Base-by-base conservation (phyloP, 2,797 vertebrate genomes). In the Xenopus petersii region DNA sequence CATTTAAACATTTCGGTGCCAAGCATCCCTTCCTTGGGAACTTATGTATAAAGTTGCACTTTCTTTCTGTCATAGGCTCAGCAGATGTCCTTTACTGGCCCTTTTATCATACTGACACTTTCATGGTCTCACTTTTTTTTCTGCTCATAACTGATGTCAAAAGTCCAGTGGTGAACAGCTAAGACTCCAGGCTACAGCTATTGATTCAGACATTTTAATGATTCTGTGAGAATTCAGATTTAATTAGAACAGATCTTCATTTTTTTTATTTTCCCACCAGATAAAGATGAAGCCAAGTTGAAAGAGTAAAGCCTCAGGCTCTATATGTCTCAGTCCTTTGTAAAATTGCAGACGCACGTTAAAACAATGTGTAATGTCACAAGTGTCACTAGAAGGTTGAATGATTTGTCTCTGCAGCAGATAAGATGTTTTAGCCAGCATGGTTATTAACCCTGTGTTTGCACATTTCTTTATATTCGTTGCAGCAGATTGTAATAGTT, bases 311-410 rank as follows among this genome's bases (percentile, higher is more conserved):
- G 67, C 67, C 67, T 24, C 24, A 7, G 67, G 67, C 67, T 10
- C 16, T 36, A 17, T 59, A 26, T 56, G 67, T 59, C 33, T 59
- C 54, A 13, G 12, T 58, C 15, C 54, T 69, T 59, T 69, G 51
- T 69, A 51, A 59, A 59, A 59, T 12, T 46, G 67, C 67, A 59
- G 51, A 46, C 30, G 15, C 51, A 36, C 54, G 59, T 58, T 59
- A 59, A 59, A 58, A 69, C 67, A 69, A 58, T 59, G 54, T 69
- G 33, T 69, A 59, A 59, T 42, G 67, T 69, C 55, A 59, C 30
- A 59, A 58, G 58, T 69, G 67, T 58, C 67, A 69, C 67, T 58
- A 10, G 67, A 69, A 69, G 67, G 67, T 69, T 69, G 67, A 69
- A 46, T 59, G 54, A 59, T 59, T 69, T 58, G 67, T 10, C 54